These are phyloP conservation scores for Melanotaenia parkinsoni DNA, from an alignment of 2,797 vertebrate genomes.

Conservation along the genomic window DNA sequence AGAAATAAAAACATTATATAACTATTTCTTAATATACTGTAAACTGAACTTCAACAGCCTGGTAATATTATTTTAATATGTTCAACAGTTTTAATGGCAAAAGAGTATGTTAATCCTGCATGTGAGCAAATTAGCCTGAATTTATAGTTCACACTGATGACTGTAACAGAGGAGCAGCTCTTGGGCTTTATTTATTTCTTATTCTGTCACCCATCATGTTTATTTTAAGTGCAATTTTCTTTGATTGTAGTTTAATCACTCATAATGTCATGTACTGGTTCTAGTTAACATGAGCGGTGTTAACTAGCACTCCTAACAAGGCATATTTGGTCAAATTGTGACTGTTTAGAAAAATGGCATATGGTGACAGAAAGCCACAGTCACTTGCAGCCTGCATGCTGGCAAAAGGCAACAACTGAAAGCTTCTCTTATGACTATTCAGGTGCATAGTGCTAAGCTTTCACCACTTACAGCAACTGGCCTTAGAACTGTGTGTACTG, in stretches of 20 bases:
- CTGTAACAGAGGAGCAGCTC: not conserved
- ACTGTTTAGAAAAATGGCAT: not conserved
- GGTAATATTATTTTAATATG: not conserved
- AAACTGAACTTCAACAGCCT: constrained; percentile 1
- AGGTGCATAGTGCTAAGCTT: constrained; percentile 6
- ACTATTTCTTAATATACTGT: constrained; percentile 1
- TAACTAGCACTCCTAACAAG: not conserved
- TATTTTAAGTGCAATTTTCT: not conserved
- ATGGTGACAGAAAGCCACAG: not conserved
- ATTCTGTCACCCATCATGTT: not conserved
- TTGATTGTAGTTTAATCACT: not conserved
- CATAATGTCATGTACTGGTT: not conserved
- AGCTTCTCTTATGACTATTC: not conserved
- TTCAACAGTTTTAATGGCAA: constrained; percentile 28
- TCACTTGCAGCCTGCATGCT: not conserved
- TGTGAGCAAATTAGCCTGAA: constrained; percentile 4
- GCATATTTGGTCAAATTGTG: not conserved
- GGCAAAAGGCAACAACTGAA: not conserved
- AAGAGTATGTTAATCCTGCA: constrained; percentile 7
- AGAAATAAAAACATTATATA: too few relatives aligned
- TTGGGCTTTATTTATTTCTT: not conserved
- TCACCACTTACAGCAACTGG: constrained; percentile 36
- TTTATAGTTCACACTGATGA: not conserved
- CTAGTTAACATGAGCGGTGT: not conserved
- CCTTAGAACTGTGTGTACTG: constrained; percentile 17